A percentile compares a stretch with the other conserved stretches of the same genome.
Conservation (phyloP, 2,888 invertebrate species). For the Polyommatus icarus region DNA sequence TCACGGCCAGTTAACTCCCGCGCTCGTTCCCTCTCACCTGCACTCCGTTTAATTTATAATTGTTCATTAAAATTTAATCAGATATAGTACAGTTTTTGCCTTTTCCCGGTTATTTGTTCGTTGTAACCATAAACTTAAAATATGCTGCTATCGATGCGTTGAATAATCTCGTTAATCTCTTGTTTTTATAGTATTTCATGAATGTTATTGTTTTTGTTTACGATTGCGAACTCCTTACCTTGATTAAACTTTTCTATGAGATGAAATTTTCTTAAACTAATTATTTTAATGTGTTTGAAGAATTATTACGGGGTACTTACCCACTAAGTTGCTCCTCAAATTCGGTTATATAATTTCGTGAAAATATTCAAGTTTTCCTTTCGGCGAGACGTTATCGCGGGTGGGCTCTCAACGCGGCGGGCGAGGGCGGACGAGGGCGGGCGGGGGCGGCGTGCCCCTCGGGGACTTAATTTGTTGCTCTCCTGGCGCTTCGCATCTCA, state of each 20-base stretch:
- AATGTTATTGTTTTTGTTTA: background rate
- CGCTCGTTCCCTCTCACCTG: conserved; percentile 17
- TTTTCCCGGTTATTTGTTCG: background rate
- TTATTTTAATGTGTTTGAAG: conserved; percentile 15
- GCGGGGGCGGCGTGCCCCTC: conserved; percentile 67
- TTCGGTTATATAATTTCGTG: conserved; percentile 73
- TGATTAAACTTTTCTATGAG: background rate
- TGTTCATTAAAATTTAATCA: conserved; percentile 23
- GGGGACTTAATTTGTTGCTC: conserved; percentile 80
- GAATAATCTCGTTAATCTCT: background rate
- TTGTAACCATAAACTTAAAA: background rate
- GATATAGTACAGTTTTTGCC: conserved; percentile 1
- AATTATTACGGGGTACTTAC: conserved; percentile 59
- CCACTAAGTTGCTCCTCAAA: conserved; percentile 68
- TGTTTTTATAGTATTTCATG: background rate
- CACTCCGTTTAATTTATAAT: conserved; percentile 14
- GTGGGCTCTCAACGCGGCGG: conserved; percentile 65
- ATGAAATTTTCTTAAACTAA: background rate
- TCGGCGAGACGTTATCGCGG: conserved; percentile 74
- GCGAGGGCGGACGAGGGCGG: conserved; percentile 54
- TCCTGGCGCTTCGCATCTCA: conserved; percentile 79
- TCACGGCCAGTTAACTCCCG: conserved; percentile 22
- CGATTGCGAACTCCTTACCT: background rate
- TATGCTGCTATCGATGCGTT: background rate
- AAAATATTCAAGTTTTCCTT: conserved; percentile 77